These are phyloP conservation scores for Bilobella aurantiaca DNA, from an alignment of 1,140 invertebrate species.

Conservation along the genomic window DNA sequence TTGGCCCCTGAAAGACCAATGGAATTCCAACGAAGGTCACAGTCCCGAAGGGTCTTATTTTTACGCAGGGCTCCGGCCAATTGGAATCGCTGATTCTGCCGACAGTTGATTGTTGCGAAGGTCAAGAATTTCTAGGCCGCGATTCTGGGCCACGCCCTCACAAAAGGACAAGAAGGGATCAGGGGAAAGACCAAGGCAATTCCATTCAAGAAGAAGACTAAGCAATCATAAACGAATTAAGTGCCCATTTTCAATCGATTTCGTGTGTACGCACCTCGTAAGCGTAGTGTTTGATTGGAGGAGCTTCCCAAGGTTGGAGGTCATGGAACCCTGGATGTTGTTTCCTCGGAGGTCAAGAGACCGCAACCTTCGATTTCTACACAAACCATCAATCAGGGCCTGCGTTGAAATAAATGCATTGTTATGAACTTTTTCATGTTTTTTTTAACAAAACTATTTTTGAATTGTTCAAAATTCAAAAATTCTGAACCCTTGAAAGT, in stretches of 20 bases:
- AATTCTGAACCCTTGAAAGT: too few relatives aligned
- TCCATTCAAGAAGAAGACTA: slow-evolving; percentile 38
- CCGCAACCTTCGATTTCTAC: slow-evolving; percentile 38
- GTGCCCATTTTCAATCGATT: not conserved
- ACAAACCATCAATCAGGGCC: slow-evolving; percentile 35
- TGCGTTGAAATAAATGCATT: not conserved
- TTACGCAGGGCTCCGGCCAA: slow-evolving; percentile 36
- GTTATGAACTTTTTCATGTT: too few relatives aligned
- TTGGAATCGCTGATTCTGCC: slow-evolving; percentile 36
- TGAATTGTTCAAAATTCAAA: too few relatives aligned
- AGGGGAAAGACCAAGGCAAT: slow-evolving; percentile 38
- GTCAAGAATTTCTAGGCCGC: slow-evolving; percentile 40
- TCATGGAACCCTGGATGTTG: slow-evolving; percentile 39
- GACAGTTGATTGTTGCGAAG: slow-evolving; percentile 43
- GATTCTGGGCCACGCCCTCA: slow-evolving; percentile 39
- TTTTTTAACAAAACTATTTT: too few relatives aligned
- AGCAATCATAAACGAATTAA: not conserved
- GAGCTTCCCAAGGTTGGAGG: slow-evolving; percentile 34
- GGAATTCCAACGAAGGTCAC: slow-evolving; percentile 43
- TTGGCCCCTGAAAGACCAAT: slow-evolving; percentile 41
- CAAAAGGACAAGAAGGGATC: slow-evolving; percentile 41
- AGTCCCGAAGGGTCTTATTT: slow-evolving; percentile 39
- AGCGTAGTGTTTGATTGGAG: slow-evolving; percentile 13
- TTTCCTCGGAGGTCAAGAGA: slow-evolving; percentile 42
- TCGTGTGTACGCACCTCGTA: slow-evolving; percentile 7